These are phyloP conservation scores for Accipiter cooperii DNA, from an alignment of 2,113 vertebrate genomes.

Conservation along the genomic window DNA sequence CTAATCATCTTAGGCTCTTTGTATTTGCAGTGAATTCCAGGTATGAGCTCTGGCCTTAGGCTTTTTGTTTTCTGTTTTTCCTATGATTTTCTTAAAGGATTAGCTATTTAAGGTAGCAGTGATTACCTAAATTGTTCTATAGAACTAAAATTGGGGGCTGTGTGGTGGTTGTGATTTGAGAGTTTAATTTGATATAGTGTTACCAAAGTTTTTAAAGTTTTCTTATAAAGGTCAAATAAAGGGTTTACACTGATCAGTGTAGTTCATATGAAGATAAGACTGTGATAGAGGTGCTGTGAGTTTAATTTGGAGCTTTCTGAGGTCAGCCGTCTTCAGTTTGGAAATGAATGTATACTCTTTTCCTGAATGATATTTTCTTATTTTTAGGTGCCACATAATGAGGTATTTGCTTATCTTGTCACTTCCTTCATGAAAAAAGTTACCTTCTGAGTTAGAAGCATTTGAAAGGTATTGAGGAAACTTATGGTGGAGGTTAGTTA, in stretches of 20 bases:
- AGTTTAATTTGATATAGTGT: background rate
- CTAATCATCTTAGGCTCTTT: background rate
- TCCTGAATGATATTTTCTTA: background rate
- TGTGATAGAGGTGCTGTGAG: background rate
- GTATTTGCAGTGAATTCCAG: background rate
- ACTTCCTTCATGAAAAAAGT: background rate
- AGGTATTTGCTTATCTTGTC: background rate
- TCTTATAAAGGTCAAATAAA: background rate
- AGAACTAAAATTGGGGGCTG: background rate
- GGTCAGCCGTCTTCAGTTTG: background rate
- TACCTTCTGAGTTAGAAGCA: background rate
- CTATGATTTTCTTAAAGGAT: background rate
- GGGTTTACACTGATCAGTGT: background rate
- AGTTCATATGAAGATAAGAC: background rate
- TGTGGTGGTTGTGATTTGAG: background rate
- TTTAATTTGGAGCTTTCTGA: background rate
- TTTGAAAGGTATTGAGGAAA: background rate
- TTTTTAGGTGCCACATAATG: background rate
- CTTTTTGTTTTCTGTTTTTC: background rate
- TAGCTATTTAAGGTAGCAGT: background rate
- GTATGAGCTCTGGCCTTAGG: background rate
- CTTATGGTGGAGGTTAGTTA: background rate
- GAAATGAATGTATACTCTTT: background rate
- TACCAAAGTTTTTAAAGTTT: background rate
- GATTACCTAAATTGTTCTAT: background rate